Conservation (phyloP, 2,888 invertebrate genomes). For the Lithophane semibrunnea region DNA sequence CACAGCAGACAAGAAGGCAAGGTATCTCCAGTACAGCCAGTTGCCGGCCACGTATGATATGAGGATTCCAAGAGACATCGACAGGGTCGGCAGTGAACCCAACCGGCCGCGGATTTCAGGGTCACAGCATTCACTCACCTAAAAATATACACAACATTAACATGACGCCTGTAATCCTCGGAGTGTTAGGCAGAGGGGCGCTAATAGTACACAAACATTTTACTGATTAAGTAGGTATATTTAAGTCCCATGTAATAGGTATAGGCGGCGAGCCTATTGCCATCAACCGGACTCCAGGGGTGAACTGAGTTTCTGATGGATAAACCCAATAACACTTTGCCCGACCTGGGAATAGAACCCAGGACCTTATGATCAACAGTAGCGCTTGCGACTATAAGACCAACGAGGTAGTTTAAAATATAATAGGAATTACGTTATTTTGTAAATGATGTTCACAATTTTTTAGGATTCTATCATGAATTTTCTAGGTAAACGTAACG, state of each 20-base stretch:
- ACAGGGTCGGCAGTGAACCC: slow-evolving; percentile 92
- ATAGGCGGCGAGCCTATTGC: background rate
- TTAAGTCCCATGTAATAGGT: no score
- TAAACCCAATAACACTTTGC: background rate
- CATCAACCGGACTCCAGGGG: background rate
- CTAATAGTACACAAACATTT: background rate
- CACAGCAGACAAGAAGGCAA: slow-evolving; percentile 89
- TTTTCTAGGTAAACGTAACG: no score
- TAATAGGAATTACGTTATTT: background rate
- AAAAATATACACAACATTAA: slow-evolving; percentile 47
- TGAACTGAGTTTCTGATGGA: no score
- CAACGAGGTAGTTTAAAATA: background rate
- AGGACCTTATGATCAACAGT: background rate
- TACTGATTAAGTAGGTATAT: background rate
- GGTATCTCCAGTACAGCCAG: slow-evolving; percentile 90
- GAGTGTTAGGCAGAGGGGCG: background rate
- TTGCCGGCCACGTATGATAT: slow-evolving; percentile 91
- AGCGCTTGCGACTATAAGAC: no score
- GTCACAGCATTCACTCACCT: slow-evolving; percentile 92
- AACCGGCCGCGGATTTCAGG: slow-evolving; percentile 91
- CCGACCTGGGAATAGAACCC: background rate
- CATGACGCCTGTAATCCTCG: background rate
- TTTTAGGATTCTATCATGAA: background rate
- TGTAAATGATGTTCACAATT: background rate
- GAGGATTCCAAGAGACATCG: slow-evolving; percentile 92